phyloP scores from a whole-genome alignment of 2,888 invertebrate species.

The Cheilosia variabilis region DNA sequence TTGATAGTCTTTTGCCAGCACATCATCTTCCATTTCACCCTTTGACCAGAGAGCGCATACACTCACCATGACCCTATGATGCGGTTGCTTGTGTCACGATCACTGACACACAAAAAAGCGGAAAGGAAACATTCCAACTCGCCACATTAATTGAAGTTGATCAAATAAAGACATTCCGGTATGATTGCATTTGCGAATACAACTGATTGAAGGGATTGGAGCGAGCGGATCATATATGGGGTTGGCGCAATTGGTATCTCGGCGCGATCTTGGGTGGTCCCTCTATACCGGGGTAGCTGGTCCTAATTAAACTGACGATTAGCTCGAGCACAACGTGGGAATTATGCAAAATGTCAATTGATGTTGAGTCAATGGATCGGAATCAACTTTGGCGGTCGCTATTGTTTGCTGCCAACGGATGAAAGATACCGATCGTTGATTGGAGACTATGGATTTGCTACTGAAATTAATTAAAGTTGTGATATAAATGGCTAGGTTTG shows the following conservation, averaged over 20 bases:
- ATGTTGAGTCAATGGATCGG: constrained; percentile 68
- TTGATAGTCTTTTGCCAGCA: constrained; percentile 21
- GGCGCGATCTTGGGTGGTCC: constrained; percentile 60
- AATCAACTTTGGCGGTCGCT: constrained; percentile 46
- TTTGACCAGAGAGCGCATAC: constrained; percentile 52
- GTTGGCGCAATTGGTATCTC: constrained; percentile 10
- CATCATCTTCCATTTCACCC: constrained; percentile 32
- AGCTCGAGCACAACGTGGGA: constrained; percentile 62
- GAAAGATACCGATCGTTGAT: constrained; percentile 59
- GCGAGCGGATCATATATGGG: constrained; percentile 42
- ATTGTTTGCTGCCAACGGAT: not conserved
- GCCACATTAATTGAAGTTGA: constrained; percentile 68
- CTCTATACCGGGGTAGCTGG: constrained; percentile 4
- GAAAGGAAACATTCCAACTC: constrained; percentile 27
- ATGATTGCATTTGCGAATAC: constrained; percentile 72
- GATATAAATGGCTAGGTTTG: constrained; percentile 59
- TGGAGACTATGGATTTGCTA: constrained; percentile 66
- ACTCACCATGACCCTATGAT: constrained; percentile 37
- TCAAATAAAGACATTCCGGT: constrained; percentile 72
- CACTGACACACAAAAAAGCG: constrained; percentile 26
- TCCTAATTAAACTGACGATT: constrained; percentile 63
- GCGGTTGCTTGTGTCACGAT: constrained; percentile 45
- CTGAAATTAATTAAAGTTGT: constrained; percentile 67
- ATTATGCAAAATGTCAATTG: constrained; percentile 74
- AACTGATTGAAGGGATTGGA: constrained; percentile 69